phyloP scores from a whole-genome alignment of 1,140 invertebrate genomes.

The Cotesia chilonis region DNA sequence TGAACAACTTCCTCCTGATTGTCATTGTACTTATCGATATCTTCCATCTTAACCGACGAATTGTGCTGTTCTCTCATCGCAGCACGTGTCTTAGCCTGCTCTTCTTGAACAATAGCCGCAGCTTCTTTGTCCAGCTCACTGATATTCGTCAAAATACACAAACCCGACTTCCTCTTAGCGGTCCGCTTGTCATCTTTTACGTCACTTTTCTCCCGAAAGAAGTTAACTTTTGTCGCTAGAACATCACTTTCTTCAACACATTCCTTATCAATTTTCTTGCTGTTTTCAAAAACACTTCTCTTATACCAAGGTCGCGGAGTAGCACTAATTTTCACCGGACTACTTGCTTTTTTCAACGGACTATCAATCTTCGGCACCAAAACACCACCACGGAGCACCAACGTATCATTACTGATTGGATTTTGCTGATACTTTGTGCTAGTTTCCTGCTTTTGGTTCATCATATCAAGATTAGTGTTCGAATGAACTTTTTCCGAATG shows the following conservation, averaged over 20 bases:
- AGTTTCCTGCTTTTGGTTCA: slow-evolving; percentile 21
- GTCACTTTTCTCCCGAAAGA: slow-evolving; percentile 60
- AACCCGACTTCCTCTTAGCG: slow-evolving; percentile 68
- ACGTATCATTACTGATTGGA: slow-evolving; percentile 58
- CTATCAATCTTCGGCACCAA: slow-evolving; percentile 51
- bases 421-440: slow-evolving; percentile 19
- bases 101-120: slow-evolving; percentile 74
- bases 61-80: slow-evolving; percentile 51
- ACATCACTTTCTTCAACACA: slow-evolving; percentile 37
- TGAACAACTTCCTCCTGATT: slow-evolving; percentile 51
- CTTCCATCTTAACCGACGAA: slow-evolving; percentile 42
- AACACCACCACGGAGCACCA: slow-evolving; percentile 57
- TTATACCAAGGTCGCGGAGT: slow-evolving; percentile 75
- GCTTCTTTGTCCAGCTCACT: slow-evolving; percentile 83
- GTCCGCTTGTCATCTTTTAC: slow-evolving; percentile 50
- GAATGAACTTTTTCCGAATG: neutral
- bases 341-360: slow-evolving; percentile 46
- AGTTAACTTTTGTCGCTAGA: slow-evolving; percentile 50
- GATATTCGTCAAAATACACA: slow-evolving; percentile 79
- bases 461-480: neutral
- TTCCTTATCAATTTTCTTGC: slow-evolving; percentile 34
- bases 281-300: slow-evolving; percentile 57
- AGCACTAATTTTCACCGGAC: slow-evolving; percentile 56
- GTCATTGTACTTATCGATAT: slow-evolving; percentile 52
- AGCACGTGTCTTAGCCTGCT: slow-evolving; percentile 60